Evolutionary conservation across 2,888 invertebrate species (phyloP), one percentile per base, ranked within the genome.

Genomic region (Nemoura dubitans): DNA sequence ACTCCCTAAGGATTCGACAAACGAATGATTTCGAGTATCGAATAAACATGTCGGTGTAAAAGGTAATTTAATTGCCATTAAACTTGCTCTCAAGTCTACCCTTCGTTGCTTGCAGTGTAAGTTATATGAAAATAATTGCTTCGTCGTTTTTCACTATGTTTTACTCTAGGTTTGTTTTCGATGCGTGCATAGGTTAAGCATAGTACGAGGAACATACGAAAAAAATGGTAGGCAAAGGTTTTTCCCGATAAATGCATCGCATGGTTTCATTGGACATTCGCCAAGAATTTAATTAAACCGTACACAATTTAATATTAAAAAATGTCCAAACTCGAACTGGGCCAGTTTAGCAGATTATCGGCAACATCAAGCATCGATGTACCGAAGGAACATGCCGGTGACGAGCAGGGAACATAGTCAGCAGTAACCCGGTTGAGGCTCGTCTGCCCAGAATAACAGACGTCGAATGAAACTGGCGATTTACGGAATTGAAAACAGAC

Each of bases 61-160:
- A 59, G 59, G 59, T 59, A 59, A 59, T 59, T 59, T 59, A 59
- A 59, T 59, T 59, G 59, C 59, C 59, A 59, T 59, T 59, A 59
- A 59, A 59, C 59, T 59, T 59, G 59, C 59, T 14, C 59, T 59
- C 59, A 59, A 59, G 59, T 59, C 59, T 14, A 3, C 59, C 21
- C 10, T 14, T 59, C 14, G 59, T 59, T 59, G 59, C 59, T 59
- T 21, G 14, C 21, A 7, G 14, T 21, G 59, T 21, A 59, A 59
- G 59, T 59, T 59, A 59, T 59, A 21, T 21, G 59, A 59, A 59
- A 59, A 59, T 59, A 59, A 59, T 59, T 59, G 59, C 59, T 59
- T 59, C 14, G 59, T 21, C 59, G 59, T 59, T 59, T 59, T 59
- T 21, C 21, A 59, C 59, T 59, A 59, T 36, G 59, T 59, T 59